These are phyloP conservation scores for Hippopotamyrus pictus DNA, from an alignment of 2,797 vertebrate genomes.

Conservation along the genomic window DNA sequence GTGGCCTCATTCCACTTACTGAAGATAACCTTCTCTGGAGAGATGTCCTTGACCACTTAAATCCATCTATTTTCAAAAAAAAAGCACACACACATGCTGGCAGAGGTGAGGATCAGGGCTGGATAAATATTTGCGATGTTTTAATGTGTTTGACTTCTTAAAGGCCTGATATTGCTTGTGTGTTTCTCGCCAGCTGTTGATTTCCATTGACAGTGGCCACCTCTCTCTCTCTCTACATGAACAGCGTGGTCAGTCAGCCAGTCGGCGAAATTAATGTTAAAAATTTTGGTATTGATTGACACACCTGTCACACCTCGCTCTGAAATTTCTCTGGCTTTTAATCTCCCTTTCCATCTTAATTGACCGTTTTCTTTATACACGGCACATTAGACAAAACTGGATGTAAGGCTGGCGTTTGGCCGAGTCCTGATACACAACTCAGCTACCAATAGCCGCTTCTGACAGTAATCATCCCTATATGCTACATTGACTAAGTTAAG, in stretches of 20 bases:
- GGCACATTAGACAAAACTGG: neutral
- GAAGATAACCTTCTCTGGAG: neutral
- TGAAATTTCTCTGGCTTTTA: neutral
- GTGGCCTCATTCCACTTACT: neutral
- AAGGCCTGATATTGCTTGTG: conserved; percentile 25
- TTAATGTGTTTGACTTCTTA: conserved; percentile 16
- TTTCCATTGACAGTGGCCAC: neutral
- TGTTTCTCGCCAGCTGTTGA: conserved; percentile 33
- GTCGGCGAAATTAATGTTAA: conserved; percentile 43
- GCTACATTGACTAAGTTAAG: neutral
- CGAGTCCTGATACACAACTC: neutral
- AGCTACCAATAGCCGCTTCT: neutral
- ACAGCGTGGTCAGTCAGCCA: conserved; percentile 22
- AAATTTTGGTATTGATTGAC: conserved; percentile 36
- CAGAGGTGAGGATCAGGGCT: neutral
- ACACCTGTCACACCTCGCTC: conserved; percentile 30
- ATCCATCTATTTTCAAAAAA: neutral
- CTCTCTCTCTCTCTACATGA: neutral
- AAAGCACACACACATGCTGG: neutral
- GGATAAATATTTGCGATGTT: conserved; percentile 26
- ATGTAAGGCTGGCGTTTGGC: neutral
- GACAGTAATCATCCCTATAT: neutral
- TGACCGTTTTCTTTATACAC: neutral
- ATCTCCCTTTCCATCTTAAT: conserved; percentile 10
- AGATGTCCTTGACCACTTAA: conserved; percentile 13